phyloP scores from a whole-genome alignment of 2,888 invertebrate genomes.

The Congeria kusceri region DNA sequence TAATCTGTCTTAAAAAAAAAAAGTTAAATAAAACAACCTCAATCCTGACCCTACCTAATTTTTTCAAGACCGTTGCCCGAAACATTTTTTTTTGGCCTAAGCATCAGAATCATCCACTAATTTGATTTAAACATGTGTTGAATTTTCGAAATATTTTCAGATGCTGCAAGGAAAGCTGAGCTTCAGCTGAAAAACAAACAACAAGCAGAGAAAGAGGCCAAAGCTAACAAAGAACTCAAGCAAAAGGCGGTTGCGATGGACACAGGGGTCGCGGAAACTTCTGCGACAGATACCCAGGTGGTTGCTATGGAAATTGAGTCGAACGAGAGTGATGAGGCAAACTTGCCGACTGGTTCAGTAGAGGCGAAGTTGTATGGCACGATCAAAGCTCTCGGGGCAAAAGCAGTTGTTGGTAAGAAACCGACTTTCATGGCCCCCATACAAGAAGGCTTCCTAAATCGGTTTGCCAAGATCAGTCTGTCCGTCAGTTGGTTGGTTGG shows the following conservation, averaged over 20 bases:
- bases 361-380: conserved; percentile 16
- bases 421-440: no score
- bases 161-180: conserved; percentile 13
- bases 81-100: no score
- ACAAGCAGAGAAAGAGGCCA: background rate
- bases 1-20: no score
- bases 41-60: no score
- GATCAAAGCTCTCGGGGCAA: conserved; percentile 5
- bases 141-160: background rate
- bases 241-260: conserved; percentile 9
- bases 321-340: background rate
- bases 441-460: no score
- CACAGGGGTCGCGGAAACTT: background rate
- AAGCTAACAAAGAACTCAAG: background rate
- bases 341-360: background rate
- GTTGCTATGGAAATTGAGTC: background rate
- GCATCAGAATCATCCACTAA: no score
- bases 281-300: background rate
- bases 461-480: no score
- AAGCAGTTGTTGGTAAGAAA: conserved; percentile 29
- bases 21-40: no score
- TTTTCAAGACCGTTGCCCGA: no score
- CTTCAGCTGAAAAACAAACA: background rate
- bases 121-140: no score
- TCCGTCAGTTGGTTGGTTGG: no score